phyloP scores from a whole-genome alignment of 2,888 invertebrate genomes.

The Acrocyrtus sp. region DNA sequence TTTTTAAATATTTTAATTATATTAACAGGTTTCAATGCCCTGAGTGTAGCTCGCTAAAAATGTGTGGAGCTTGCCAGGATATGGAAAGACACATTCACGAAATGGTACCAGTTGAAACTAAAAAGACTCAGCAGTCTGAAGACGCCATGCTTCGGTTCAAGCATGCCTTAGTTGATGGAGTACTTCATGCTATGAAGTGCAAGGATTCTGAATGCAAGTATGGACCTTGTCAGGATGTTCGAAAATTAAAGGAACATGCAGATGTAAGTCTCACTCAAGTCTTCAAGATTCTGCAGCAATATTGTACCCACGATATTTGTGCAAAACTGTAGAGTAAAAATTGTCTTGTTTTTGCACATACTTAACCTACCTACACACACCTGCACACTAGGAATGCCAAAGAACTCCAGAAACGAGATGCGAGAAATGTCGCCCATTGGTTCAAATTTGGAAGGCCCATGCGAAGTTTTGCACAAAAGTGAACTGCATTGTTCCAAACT shows the following conservation, averaged over 20 bases:
- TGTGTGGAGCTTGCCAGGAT: constrained; percentile 94
- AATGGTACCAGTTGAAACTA: constrained; percentile 71
- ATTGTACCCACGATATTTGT: too few species aligned
- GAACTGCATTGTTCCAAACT: constrained; percentile 98
- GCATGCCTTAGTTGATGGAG: constrained; percentile 17
- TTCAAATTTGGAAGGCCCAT: constrained; percentile 98
- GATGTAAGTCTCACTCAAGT: constrained; percentile 30
- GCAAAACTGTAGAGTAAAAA: too few species aligned
- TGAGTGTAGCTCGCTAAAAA: constrained; percentile 98
- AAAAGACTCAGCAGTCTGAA: neutral
- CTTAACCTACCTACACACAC: too few species aligned
- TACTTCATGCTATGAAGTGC: constrained; percentile 30
- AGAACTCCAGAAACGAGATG: constrained; percentile 95
- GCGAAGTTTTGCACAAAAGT: constrained; percentile 96
- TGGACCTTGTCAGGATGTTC: constrained; percentile 14
- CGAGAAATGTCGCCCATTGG: constrained; percentile 98
- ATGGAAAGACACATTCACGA: constrained; percentile 95
- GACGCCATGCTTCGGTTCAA: neutral
- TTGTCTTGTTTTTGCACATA: too few species aligned
- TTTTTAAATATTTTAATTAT: too few species aligned
- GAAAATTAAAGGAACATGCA: constrained; percentile 7
- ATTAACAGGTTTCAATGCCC: constrained; percentile 92
- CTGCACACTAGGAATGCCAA: constrained; percentile 90
- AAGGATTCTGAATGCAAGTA: neutral
- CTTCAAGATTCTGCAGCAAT: too few species aligned